These are phyloP conservation scores for Creontiades dilutus DNA, from an alignment of 2,888 invertebrate genomes.

Conservation along the genomic window DNA sequence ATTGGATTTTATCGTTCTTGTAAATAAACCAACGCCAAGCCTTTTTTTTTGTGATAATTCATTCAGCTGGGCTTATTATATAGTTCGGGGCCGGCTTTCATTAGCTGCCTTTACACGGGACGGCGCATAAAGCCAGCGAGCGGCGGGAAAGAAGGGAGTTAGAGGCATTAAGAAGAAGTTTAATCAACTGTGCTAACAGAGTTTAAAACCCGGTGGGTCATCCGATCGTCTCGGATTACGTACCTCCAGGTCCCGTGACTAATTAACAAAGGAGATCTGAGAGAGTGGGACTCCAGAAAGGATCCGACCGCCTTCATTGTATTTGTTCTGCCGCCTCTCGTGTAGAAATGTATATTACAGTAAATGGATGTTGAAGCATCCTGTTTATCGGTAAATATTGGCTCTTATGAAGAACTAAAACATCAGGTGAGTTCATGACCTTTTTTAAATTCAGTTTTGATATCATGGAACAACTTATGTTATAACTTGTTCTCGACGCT, in stretches of 20 bases:
- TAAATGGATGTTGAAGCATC: constrained; percentile 17
- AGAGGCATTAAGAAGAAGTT: constrained; percentile 19
- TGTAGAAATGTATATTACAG: neutral
- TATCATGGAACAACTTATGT: no score
- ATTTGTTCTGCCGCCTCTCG: constrained; percentile 9
- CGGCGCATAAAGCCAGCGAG: neutral
- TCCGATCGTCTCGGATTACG: constrained; percentile 30
- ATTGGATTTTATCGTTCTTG: no score
- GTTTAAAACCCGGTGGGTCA: constrained; percentile 5
- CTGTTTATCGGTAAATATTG: constrained; percentile 13
- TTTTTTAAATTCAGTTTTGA: no score
- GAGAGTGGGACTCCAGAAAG: neutral
- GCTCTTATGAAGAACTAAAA: neutral
- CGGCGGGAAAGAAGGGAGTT: neutral
- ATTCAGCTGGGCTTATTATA: no score
- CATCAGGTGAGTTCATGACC: constrained; percentile 5
- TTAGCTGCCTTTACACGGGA: neutral
- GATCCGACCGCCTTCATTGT: neutral
- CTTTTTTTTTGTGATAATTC: no score
- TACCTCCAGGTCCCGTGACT: constrained; percentile 30
- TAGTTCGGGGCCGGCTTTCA: no score
- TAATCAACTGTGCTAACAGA: constrained; percentile 20
- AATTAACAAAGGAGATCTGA: constrained; percentile 19
- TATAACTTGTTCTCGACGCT: no score
- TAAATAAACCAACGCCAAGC: no score